Evolutionary conservation across 2,888 invertebrate genomes (phyloP).

Genomic region (Ophion slaviceki): DNA sequence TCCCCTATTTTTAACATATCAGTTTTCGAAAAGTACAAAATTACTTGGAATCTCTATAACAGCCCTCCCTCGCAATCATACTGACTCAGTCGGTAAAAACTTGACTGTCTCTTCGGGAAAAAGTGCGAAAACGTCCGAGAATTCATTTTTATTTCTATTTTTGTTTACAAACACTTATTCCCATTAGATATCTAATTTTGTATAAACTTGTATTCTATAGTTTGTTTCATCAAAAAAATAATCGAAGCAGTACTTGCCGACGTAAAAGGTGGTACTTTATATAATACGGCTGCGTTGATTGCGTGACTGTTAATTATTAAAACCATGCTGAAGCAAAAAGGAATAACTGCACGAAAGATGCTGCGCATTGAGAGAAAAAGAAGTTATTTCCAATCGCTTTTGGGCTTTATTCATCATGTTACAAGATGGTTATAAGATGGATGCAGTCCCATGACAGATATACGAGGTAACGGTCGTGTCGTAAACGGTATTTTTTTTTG

Average conservation of each 20-base stretch:
- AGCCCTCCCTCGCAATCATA: no score
- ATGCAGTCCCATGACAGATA: conserved; percentile 26
- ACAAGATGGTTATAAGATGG: conserved; percentile 14
- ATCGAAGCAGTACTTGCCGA: background rate
- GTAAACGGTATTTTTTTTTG: conserved; percentile 9
- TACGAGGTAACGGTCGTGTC: conserved; percentile 30
- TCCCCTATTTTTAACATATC: no score
- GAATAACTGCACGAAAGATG: background rate
- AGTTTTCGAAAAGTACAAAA: no score
- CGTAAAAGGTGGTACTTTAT: background rate
- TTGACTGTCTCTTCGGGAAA: no score
- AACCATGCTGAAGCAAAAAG: background rate
- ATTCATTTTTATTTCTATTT: background rate
- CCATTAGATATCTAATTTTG: background rate
- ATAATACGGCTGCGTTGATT: no score
- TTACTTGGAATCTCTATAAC: no score
- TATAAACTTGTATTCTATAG: background rate
- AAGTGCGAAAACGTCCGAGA: background rate
- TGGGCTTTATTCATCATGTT: conserved; percentile 44
- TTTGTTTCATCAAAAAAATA: background rate
- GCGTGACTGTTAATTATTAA: background rate
- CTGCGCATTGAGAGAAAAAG: background rate
- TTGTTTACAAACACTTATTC: background rate
- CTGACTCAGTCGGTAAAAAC: no score
- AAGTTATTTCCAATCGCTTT: background rate